Percentiles rank a stretch among this genome's conserved stretches.
Conservation (phyloP, 2,797 vertebrate genomes). For the Telmatherina bonti region DNA sequence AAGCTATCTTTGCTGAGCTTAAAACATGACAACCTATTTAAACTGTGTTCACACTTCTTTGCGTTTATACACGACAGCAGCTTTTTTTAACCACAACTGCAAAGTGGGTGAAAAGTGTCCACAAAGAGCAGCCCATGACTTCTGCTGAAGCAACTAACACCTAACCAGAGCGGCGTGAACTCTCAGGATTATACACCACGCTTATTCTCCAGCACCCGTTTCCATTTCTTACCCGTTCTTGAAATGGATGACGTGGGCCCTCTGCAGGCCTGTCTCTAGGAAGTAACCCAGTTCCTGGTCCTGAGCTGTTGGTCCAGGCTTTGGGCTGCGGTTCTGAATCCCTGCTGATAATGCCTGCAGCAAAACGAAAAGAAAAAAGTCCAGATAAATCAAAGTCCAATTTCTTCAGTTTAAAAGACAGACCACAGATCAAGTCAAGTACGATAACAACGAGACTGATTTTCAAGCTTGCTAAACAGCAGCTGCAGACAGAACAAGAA, state of each 20-base stretch:
- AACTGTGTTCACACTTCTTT: slow-evolving; percentile 41
- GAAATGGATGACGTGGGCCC: slow-evolving; percentile 98
- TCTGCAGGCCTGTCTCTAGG: slow-evolving; percentile 97
- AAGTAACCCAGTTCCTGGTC: slow-evolving; percentile 99
- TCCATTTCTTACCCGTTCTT: slow-evolving; percentile 92
- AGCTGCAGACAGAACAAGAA: no score
- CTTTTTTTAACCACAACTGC: slow-evolving; percentile 39
- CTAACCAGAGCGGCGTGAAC: not conserved
- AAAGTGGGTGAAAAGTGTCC: slow-evolving; percentile 52
- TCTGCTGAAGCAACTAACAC: slow-evolving; percentile 1
- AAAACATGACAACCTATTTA: slow-evolving; percentile 25
- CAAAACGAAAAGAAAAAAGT: slow-evolving; percentile 5
- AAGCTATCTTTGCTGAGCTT: slow-evolving; percentile 2
- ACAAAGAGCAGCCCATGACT: slow-evolving; percentile 16
- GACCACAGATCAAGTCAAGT: no score
- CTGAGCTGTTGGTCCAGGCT: slow-evolving; percentile 91
- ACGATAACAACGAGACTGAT: no score
- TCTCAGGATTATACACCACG: no score
- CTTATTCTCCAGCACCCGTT: not conserved
- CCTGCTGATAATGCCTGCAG: slow-evolving; percentile 89
- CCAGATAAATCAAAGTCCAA: not conserved
- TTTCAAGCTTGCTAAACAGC: no score
- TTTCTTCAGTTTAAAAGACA: no score
- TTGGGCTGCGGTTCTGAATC: slow-evolving; percentile 98
- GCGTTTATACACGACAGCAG: slow-evolving; percentile 44